Base-by-base conservation (phyloP, 2,797 vertebrate genomes). In the Eulemur rubriventer region DNA sequence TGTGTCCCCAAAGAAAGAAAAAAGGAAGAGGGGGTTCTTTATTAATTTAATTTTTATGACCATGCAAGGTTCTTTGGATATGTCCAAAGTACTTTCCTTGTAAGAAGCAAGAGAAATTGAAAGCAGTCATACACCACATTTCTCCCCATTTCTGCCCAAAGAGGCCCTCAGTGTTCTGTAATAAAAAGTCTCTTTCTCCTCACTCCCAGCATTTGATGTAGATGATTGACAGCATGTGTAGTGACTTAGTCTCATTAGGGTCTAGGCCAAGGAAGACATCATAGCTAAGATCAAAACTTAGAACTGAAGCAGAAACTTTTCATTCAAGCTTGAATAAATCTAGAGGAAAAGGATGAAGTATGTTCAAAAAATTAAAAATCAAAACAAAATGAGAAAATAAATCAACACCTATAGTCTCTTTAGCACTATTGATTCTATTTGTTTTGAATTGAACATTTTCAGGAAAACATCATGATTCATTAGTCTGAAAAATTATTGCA, bases 271-370 rank as follows among this genome's bases (percentile, higher is more conserved):
- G 70, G 24, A 93, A 96, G 75, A 90, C 57, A 91, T 91, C 73
- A 7, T 35, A 94, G 86, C 33, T 14, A 91, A 93, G 70, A 95
- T 97, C 90, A 41, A 78, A 97, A 67, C 72, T 80, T 73, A 69
- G 3, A 88, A 14, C 0, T 4, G 46, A 95, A 96, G 52, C 0
- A 65, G 76, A 69, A 88, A 93, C 93, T 92, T 85, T 50, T 83
- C 72, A 7, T 59, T 41, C 28, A 22, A 52, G 46, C 48, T 81
- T 97, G 91, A 94, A 10, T 82, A 17, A 48, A n/a, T 43, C 61
- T 63, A 38, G 38, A 75, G 48, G 52, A 55, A 33, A 94, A 94
- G 16, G 43, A 41, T n/a, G 86, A 35, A 41, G 4, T 12, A 28
- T 57, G 65, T 55, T 92, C 38, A 91, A 67, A 94, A 91, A 87